These are phyloP conservation scores for Lasioglossum morio DNA, from an alignment of 2,888 invertebrate species.

Conservation along the genomic window DNA sequence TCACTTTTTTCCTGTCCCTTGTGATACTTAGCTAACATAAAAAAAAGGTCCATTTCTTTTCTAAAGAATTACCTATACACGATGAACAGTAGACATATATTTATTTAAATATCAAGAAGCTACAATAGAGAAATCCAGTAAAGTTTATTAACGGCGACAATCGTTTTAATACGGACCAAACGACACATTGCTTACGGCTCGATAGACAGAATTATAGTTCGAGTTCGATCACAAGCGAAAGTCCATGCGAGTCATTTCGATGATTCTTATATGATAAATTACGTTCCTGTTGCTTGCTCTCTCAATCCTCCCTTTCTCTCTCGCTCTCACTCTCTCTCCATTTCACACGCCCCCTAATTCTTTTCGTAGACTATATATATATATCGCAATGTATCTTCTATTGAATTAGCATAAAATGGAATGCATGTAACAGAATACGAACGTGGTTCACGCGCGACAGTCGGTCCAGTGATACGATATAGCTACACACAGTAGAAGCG, in stretches of 20 bases:
- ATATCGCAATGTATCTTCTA: background rate
- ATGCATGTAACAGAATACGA: slow-evolving; percentile 35
- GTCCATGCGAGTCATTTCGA: background rate
- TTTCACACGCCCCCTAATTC: background rate
- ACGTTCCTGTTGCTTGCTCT: background rate
- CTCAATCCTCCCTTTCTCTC: background rate
- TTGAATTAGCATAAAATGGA: slow-evolving; percentile 34
- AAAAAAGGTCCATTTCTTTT: slow-evolving; percentile 43
- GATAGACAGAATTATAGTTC: slow-evolving; percentile 33
- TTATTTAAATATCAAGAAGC: slow-evolving; percentile 79
- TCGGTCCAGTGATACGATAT: background rate
- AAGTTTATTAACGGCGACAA: slow-evolving; percentile 30
- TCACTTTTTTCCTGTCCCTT: background rate
- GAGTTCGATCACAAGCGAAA: slow-evolving; percentile 8
- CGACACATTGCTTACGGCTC: slow-evolving; percentile 10
- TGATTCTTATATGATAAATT: background rate
- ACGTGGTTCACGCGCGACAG: slow-evolving; percentile 1
- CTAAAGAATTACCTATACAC: slow-evolving; percentile 52
- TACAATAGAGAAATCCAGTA: slow-evolving; percentile 73
- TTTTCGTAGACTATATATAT: background rate
- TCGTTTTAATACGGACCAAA: slow-evolving; percentile 27
- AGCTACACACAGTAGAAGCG: background rate
- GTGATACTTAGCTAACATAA: background rate
- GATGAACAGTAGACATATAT: slow-evolving; percentile 69
- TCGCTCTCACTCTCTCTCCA: background rate